Evolutionary conservation across 2,113 vertebrate species (phyloP).

Genomic region (Cyprinus carpio): DNA sequence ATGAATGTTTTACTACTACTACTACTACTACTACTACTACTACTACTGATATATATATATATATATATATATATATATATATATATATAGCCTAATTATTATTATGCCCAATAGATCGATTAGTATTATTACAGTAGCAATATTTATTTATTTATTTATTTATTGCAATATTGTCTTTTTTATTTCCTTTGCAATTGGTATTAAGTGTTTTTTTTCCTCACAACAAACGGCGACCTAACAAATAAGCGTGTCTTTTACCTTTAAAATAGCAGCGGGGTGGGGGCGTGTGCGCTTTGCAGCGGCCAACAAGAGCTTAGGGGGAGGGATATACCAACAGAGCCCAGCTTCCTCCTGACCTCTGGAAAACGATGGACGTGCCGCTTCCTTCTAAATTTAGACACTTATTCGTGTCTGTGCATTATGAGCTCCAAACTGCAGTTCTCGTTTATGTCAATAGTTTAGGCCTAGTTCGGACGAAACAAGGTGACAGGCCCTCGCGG

Average conservation of each 20-base stretch:
- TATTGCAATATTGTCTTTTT: too few relatives aligned
- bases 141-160: too few relatives aligned
- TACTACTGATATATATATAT: too few relatives aligned
- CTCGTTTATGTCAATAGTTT: conserved; percentile 58
- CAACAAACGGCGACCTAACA: neutral
- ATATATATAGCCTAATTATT: too few relatives aligned
- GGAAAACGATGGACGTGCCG: conserved; percentile 62
- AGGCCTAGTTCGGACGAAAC: conserved; percentile 55
- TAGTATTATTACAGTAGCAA: too few relatives aligned
- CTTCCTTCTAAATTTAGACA: conserved; percentile 72
- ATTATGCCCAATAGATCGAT: neutral
- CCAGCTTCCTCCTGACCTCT: conserved; percentile 51
- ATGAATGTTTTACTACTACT: too few relatives aligned
- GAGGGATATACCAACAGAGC: conserved; percentile 63
- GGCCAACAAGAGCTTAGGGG: conserved; percentile 51
- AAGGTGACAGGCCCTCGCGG: conserved; percentile 51
- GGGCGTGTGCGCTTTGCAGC: conserved; percentile 61
- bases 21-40: too few relatives aligned
- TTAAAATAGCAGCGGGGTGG: conserved; percentile 56
- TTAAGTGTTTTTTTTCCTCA: neutral
- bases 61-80: too few relatives aligned
- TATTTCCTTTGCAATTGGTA: neutral
- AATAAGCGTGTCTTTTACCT: neutral
- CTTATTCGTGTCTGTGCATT: conserved; percentile 52
- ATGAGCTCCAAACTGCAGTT: conserved; percentile 48